Evolutionary conservation across 2,888 invertebrate genomes (phyloP).

Genomic region (Phlogophora meticulosa): DNA sequence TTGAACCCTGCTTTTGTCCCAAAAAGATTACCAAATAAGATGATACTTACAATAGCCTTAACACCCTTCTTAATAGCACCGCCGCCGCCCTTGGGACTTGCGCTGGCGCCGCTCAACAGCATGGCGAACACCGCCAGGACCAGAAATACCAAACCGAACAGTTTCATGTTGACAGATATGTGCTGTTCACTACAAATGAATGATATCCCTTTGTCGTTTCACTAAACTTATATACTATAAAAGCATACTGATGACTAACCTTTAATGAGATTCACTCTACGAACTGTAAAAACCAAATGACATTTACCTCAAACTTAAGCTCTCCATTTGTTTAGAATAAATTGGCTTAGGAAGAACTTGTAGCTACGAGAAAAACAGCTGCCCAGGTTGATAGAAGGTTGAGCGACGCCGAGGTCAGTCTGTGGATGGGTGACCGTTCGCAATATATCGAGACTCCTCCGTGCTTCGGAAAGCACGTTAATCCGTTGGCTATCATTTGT

Average conservation of each 20-base stretch:
- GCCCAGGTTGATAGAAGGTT: too few relatives aligned
- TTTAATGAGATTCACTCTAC: slow-evolving; percentile 20
- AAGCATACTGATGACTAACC: slow-evolving; percentile 35
- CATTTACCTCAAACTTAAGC: slow-evolving; percentile 33
- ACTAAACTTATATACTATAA: slow-evolving; percentile 40
- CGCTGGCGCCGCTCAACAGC: slow-evolving; percentile 57
- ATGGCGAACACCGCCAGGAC: slow-evolving; percentile 65
- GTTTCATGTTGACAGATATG: slow-evolving; percentile 62
- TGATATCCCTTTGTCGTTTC: slow-evolving; percentile 17
- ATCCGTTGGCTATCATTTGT: too few relatives aligned
- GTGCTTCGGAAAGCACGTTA: too few relatives aligned
- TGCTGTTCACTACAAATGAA: slow-evolving; percentile 24
- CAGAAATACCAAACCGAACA: slow-evolving; percentile 59
- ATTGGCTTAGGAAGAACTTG: background rate
- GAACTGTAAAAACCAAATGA: slow-evolving; percentile 20
- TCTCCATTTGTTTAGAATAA: background rate
- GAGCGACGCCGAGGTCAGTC: too few relatives aligned
- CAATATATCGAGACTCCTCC: too few relatives aligned
- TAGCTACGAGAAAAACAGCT: too few relatives aligned
- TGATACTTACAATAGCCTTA: slow-evolving; percentile 65
- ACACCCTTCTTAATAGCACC: slow-evolving; percentile 54
- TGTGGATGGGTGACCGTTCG: too few relatives aligned
- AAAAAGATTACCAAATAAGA: too few relatives aligned
- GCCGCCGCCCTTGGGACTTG: slow-evolving; percentile 60
- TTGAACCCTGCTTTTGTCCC: too few relatives aligned